phyloP scores from a whole-genome alignment of 2,113 vertebrate genomes.

The Empidonax traillii region DNA sequence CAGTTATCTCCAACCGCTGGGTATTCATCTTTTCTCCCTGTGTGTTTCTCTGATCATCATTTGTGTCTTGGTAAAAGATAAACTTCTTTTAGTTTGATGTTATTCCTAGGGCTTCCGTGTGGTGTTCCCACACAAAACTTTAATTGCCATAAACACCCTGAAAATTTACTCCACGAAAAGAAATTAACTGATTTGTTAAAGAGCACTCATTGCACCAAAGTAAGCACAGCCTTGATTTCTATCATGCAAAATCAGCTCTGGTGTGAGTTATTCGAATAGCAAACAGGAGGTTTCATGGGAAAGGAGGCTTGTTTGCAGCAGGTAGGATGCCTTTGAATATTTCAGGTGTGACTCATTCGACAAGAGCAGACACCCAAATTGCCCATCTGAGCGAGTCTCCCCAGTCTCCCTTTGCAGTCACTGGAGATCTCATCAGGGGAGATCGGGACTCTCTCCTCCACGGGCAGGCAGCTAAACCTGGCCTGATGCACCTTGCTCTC shows the following conservation, averaged over 20 bases:
- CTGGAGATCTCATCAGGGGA: background rate
- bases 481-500: background rate
- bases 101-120: background rate
- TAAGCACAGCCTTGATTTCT: conserved; percentile 6
- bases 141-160: background rate
- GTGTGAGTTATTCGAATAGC: background rate
- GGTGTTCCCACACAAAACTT: background rate
- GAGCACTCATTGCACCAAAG: background rate
- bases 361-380: conserved; percentile 34
- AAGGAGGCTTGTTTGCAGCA: background rate
- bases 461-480: background rate
- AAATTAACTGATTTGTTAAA: background rate
- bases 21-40: background rate
- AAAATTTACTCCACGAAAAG: background rate
- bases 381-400: conserved; percentile 18
- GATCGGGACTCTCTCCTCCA: background rate
- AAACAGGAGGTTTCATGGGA: conserved; percentile 39
- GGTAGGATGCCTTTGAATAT: conserved; percentile 39
- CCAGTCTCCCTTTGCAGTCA: background rate
- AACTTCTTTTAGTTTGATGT: background rate
- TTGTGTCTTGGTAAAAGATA: background rate
- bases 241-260: conserved; percentile 22
- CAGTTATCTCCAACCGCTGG: background rate
- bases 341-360: background rate
- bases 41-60: background rate